Evolutionary conservation across 2,113 vertebrate species (phyloP), one percentile per base, ranked within the genome.

Genomic region (Cyprinus carpio): DNA sequence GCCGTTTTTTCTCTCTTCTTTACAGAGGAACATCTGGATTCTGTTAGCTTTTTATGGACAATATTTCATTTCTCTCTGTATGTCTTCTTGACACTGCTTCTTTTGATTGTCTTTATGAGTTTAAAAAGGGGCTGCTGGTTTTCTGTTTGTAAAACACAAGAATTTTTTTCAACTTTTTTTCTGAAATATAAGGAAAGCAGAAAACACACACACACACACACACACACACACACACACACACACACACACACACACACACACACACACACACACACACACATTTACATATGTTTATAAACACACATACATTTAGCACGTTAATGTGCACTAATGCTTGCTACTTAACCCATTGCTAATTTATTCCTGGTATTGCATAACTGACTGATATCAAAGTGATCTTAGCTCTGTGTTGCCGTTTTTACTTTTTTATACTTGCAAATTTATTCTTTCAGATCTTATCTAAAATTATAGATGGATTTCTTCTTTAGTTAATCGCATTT

Each of bases 1-100:
- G 90, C 84, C 87, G 74, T 91, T 84, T 87, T 60, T 74, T 84
- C 34, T 40, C 51, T 74, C 27, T 27, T 78, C 40, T 54, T 84
- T 81, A 69, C 87, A 83, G 88, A 75, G 81, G 25, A 81, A 91
- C 91, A 93, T 94, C 92, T 95, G 93, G 90, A 85, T 82, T 83
- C 56, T 56, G 82, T 95, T 92, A 90, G 85, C 29, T 86, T 91
- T 87, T 90, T 87, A 87, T 78, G 83, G 87, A 87, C 87, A 84
- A 76, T 87, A 85, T 89, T 90, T 84, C 84, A 83, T 88, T 89
- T 89, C 84, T 90, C 87, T 89, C 49, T 40, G 81, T 89, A 88
- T 91, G 90, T 93, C 89, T 91, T 89, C 91, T 92, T 86, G 77
- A 83, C 84, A 80, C 87, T 74, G 78, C 67, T 87, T 81, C 77